phyloP scores from a whole-genome alignment of 2,113 vertebrate species.

The Cephalophus harveyi region DNA sequence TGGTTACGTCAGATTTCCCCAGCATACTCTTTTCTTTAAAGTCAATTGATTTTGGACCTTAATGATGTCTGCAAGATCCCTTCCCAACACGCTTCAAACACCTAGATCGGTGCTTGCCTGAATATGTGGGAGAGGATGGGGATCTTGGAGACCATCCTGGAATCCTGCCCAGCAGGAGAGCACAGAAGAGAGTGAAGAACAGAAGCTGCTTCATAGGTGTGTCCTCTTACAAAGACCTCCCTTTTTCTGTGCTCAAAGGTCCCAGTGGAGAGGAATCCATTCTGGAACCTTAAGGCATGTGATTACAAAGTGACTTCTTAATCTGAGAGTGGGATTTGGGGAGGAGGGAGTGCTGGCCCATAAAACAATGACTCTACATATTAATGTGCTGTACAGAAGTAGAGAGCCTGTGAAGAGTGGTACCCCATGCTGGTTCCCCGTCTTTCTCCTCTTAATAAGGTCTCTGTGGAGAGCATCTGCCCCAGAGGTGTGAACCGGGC shows the following conservation, averaged over 20 bases:
- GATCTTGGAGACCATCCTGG: too few species aligned
- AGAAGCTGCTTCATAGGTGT: neutral
- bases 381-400: neutral
- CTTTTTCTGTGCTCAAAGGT: neutral
- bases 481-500: neutral
- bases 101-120: neutral
- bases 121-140: neutral
- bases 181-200: neutral
- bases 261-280: neutral
- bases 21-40: neutral
- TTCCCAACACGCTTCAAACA: neutral
- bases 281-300: neutral
- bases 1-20: neutral
- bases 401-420: neutral
- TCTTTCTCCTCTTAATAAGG: constrained; percentile 52
- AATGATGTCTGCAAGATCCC: neutral
- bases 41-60: neutral
- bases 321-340: neutral
- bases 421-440: neutral
- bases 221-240: neutral
- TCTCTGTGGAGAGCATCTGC: constrained; percentile 2
- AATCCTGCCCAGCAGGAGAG: neutral
- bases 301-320: neutral
- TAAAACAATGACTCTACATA: constrained; percentile 11
- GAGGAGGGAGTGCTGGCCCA: neutral